Percentiles rank a stretch among this genome's conserved stretches.
Conservation (phyloP, 2,888 invertebrate species). For the Rapana venosa region DNA sequence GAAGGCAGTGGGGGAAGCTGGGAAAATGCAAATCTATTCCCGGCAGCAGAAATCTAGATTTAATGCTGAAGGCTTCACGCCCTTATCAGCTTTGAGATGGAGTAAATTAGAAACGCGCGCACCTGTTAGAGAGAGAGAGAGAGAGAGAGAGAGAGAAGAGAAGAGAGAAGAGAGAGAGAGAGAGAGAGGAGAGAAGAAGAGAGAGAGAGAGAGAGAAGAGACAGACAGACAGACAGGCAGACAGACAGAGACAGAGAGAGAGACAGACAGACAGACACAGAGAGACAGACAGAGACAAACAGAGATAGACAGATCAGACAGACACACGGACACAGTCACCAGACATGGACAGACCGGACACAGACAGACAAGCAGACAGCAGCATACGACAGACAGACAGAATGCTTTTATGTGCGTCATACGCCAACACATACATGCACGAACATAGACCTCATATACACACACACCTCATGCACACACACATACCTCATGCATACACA, state of each 20-base stretch:
- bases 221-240: not conserved
- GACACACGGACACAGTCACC: not conserved
- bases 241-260: not conserved
- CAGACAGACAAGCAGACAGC: no score
- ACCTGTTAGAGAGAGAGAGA: not conserved
- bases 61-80: not conserved
- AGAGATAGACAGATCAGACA: not conserved
- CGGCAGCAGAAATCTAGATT: not conserved
- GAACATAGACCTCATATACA: no score
- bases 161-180: conserved; percentile 18
- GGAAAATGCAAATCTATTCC: not conserved
- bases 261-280: not conserved
- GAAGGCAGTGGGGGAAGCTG: not conserved
- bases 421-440: not conserved
- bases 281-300: not conserved
- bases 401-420: no score
- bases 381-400: no score
- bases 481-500: no score
- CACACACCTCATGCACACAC: no score
- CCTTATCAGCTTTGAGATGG: not conserved
- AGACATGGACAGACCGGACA: not conserved
- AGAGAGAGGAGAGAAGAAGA: not conserved
- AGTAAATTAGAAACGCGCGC: not conserved
- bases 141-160: conserved; percentile 3
- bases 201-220: not conserved